A percentile compares a stretch with the other conserved stretches of the same genome.
Evolutionary conservation across 2,797 vertebrate genomes (phyloP).

Genomic region (Naso thynnoides): DNA sequence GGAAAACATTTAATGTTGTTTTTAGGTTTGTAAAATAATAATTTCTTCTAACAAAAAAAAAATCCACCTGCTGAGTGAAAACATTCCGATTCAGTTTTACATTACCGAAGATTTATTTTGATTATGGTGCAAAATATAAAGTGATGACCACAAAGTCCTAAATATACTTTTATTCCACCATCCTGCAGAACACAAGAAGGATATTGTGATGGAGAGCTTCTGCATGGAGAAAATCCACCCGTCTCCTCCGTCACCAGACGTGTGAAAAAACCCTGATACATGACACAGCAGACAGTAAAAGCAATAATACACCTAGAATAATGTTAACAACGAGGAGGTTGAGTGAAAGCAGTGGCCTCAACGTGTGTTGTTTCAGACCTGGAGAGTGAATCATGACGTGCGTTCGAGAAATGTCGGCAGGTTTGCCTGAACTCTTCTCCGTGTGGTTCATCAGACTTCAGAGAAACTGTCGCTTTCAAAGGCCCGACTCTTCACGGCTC

Average conservation of each 20-base stretch:
- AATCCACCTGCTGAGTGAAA: not conserved
- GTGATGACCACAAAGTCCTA: not conserved
- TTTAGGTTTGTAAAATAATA: not conserved
- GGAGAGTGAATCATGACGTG: conserved; percentile 42
- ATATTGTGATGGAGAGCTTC: conserved; percentile 57
- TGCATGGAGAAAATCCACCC: conserved; percentile 13
- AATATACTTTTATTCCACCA: not conserved
- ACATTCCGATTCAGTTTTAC: not conserved
- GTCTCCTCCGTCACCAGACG: conserved; percentile 23
- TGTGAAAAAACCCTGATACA: conserved; percentile 27
- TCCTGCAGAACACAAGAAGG: not conserved
- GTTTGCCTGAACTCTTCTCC: conserved; percentile 57
- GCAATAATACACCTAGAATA: conserved; percentile 23
- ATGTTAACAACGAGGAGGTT: conserved; percentile 52
- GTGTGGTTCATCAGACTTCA: conserved; percentile 46
- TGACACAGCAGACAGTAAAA: conserved; percentile 29
- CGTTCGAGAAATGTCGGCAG: conserved; percentile 43
- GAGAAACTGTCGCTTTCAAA: conserved; percentile 32
- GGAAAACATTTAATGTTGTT: not conserved
- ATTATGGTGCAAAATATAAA: not conserved
- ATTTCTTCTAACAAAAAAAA: not conserved
- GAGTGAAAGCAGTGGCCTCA: conserved; percentile 44
- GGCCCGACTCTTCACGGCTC: not conserved
- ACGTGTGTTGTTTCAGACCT: conserved; percentile 28
- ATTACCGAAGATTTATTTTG: not conserved